phyloP scores from a whole-genome alignment of 2,888 invertebrate species.

The Agrotis puta region DNA sequence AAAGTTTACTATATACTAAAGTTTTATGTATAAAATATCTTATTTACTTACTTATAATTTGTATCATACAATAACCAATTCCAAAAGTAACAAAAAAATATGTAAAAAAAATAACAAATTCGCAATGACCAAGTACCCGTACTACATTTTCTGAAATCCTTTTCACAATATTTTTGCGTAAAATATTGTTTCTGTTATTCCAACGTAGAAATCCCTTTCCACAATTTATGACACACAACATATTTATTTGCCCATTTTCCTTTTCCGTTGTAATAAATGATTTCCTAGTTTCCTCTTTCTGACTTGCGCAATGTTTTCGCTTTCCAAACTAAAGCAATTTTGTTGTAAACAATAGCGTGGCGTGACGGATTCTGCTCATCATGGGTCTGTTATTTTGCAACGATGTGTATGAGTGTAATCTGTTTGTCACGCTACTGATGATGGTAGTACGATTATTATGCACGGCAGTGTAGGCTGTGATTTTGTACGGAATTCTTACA shows the following conservation, averaged over 20 bases:
- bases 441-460: slow-evolving; percentile 41
- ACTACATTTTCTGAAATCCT: neutral
- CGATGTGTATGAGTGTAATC: slow-evolving; percentile 55
- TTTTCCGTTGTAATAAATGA: slow-evolving; percentile 30
- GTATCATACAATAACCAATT: too few relatives aligned
- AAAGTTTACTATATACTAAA: too few relatives aligned
- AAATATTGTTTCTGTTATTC: slow-evolving; percentile 14
- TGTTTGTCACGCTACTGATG: slow-evolving; percentile 67
- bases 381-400: slow-evolving; percentile 68
- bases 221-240: slow-evolving; percentile 22
- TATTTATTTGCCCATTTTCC: slow-evolving; percentile 39
- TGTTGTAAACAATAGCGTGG: slow-evolving; percentile 64
- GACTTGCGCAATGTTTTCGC: slow-evolving; percentile 61
- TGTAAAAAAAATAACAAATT: neutral
- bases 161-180: slow-evolving; percentile 1
- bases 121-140: neutral
- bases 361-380: slow-evolving; percentile 68
- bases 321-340: slow-evolving; percentile 63
- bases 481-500: slow-evolving; percentile 2
- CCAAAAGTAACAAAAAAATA: neutral
- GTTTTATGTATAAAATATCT: too few relatives aligned
- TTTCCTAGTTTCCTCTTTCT: slow-evolving; percentile 45
- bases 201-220: slow-evolving; percentile 8
- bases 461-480: slow-evolving; percentile 18
- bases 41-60: too few relatives aligned